A percentile compares a stretch with the other conserved stretches of the same genome.
phyloP scores from a whole-genome alignment of 2,113 vertebrate species.

The Syngnathus scovelli region DNA sequence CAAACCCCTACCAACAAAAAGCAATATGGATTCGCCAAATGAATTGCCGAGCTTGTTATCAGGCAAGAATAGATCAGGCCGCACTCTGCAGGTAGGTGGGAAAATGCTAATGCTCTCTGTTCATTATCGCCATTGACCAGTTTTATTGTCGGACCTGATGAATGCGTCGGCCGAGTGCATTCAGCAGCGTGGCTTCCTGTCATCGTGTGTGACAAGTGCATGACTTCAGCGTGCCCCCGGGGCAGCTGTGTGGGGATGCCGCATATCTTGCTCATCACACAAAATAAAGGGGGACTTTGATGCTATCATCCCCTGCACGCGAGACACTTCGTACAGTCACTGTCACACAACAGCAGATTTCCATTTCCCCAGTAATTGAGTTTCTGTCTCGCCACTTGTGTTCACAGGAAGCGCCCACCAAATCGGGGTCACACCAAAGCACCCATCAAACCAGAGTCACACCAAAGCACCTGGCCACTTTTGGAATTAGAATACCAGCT shows the following conservation, averaged over 20 bases:
- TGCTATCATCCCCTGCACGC: constrained; percentile 53
- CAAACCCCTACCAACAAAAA: constrained; percentile 23
- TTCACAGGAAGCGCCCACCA: constrained; percentile 38
- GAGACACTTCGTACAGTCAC: constrained; percentile 24
- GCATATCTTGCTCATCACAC: constrained; percentile 64
- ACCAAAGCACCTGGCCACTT: neutral
- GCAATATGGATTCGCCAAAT: constrained; percentile 26
- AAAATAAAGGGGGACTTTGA: constrained; percentile 70
- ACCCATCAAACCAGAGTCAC: neutral
- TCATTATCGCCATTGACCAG: constrained; percentile 30
- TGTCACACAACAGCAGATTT: constrained; percentile 57
- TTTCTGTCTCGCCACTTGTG: constrained; percentile 65
- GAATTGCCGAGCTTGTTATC: constrained; percentile 6
- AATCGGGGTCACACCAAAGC: neutral
- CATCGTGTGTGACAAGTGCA: constrained; percentile 57
- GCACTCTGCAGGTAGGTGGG: constrained; percentile 12
- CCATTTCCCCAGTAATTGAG: constrained; percentile 66
- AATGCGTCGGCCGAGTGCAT: constrained; percentile 41
- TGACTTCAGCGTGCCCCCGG: constrained; percentile 61
- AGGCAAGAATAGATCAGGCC: constrained; percentile 19
- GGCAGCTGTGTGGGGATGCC: constrained; percentile 36
- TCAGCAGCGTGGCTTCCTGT: constrained; percentile 48
- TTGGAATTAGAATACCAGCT: constrained; percentile 17
- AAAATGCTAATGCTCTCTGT: constrained; percentile 41
- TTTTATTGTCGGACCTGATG: constrained; percentile 47